Percentiles rank a stretch among this genome's conserved stretches.
Evolutionary conservation across 2,113 vertebrate genomes (phyloP).

Genomic region (Emydocephalus ijimae): DNA sequence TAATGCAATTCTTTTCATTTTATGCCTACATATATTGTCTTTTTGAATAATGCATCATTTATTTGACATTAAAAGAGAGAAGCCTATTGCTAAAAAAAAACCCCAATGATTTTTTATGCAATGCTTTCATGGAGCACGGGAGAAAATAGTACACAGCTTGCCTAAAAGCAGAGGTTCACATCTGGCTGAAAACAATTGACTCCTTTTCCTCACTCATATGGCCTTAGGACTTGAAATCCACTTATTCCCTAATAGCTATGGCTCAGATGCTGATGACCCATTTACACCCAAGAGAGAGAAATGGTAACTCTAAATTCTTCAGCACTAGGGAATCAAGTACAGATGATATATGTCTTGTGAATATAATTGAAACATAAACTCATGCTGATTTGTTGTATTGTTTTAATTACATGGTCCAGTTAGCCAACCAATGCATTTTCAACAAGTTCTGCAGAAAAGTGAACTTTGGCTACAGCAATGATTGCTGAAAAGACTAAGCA

Average conservation of each 20-base stretch:
- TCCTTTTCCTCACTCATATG: neutral
- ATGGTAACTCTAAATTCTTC: neutral
- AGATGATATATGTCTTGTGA: neutral
- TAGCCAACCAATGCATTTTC: neutral
- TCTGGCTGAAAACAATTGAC: constrained; percentile 4
- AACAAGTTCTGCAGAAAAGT: neutral
- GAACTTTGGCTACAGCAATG: neutral
- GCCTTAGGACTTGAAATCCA: neutral
- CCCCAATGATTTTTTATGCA: neutral
- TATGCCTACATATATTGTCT: neutral
- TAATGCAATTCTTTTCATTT: constrained; percentile 7
- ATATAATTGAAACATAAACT: neutral
- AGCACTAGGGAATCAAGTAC: neutral
- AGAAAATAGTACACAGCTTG: neutral
- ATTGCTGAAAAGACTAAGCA: neutral
- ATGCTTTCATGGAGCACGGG: neutral
- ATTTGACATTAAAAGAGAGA: neutral
- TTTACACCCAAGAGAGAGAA: neutral
- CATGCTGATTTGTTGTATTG: neutral
- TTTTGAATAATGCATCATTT: neutral
- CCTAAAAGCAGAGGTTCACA: neutral
- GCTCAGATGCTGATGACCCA: neutral
- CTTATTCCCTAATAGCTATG: neutral
- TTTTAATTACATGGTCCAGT: neutral
- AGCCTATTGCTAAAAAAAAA: accelerated